Evolutionary conservation across 92 coral and sea anemone genomes (phyloP), one percentile per base, ranked within the genome.

Genomic region (Palythoa grandiflora): DNA sequence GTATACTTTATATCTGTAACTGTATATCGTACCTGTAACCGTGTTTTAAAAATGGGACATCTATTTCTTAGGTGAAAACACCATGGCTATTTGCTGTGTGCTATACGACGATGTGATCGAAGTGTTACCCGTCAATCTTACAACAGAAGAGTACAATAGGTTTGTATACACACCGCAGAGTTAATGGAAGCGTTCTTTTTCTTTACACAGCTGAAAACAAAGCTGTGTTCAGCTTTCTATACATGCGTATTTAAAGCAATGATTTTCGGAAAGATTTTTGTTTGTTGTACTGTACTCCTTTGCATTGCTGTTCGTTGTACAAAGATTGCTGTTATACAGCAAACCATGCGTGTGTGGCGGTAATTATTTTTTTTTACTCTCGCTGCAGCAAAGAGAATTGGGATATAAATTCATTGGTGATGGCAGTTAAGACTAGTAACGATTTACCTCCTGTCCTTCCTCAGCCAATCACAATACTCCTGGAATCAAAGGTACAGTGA

Each of bases 121-220:
- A 10, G 75, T 66, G 5, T 36, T 81, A 37, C 57, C 10, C 4
- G 61, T 57, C 15, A 78, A 57, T 70, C 28, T 57, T 2, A 78
- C 83, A 13, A 63, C 28, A 11, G 71, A 78, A 36, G 83, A 78
- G 40, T 78, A 55, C 71, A 37, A 78, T 17, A 78, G 83, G 83
- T 78, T 51, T 19, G 80, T 14, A 76, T 2, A 44, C 50, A 5
- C 2, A 3, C 50, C 0, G 50, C 50, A 44, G 4, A 1, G 5
- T 44, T 44, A 44, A 44, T 8, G 50, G 50, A 28, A 28, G 28
- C 28, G 28, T 28, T 28, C 28, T 28, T 28, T 28, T 28, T 28
- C 28, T 28, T 28, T 28, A 28, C 28, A 28, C 28, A 28, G 28
- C 28, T 28, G 28, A 28, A 28, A 28, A 0, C 28, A 28, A 28